phyloP scores from a whole-genome alignment of 2,797 vertebrate species.

The Sebastes trivittatus region DNA sequence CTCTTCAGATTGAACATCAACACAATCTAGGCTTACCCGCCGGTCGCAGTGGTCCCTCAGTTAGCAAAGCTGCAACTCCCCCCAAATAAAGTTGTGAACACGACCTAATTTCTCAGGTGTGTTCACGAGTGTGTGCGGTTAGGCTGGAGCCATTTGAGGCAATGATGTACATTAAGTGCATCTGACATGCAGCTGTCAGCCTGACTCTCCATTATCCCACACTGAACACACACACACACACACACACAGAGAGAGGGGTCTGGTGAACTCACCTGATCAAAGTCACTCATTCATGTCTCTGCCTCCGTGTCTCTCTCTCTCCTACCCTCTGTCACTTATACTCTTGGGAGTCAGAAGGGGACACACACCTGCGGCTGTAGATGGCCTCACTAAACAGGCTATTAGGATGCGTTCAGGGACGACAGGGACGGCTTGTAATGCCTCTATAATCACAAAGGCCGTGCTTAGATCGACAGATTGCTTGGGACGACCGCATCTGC shows the following conservation, averaged over 20 bases:
- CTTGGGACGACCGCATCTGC: background rate
- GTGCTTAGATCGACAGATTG: constrained; percentile 23
- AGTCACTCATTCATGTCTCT: constrained; percentile 53
- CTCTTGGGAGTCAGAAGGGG: constrained; percentile 50
- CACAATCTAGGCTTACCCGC: background rate
- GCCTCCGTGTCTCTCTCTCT: background rate
- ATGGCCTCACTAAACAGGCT: constrained; percentile 66
- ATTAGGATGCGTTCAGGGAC: constrained; percentile 71
- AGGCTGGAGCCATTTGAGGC: constrained; percentile 11
- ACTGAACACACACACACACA: background rate
- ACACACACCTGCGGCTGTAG: constrained; percentile 61
- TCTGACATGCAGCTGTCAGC: constrained; percentile 67
- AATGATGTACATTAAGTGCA: constrained; percentile 59
- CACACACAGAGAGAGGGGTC: background rate
- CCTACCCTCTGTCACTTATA: constrained; percentile 56
- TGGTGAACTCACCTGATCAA: constrained; percentile 60
- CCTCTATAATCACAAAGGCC: constrained; percentile 52
- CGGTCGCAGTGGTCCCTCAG: background rate
- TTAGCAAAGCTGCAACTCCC: background rate
- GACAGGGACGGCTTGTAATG: constrained; percentile 51
- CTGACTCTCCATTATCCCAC: constrained; percentile 64
- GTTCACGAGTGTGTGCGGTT: background rate
- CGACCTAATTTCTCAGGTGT: background rate
- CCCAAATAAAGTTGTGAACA: background rate
- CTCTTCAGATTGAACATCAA: no score